Evolutionary conservation across 2,797 vertebrate genomes (phyloP), one percentile per base, ranked within the genome.

Genomic region (Artibeus jamaicensis): DNA sequence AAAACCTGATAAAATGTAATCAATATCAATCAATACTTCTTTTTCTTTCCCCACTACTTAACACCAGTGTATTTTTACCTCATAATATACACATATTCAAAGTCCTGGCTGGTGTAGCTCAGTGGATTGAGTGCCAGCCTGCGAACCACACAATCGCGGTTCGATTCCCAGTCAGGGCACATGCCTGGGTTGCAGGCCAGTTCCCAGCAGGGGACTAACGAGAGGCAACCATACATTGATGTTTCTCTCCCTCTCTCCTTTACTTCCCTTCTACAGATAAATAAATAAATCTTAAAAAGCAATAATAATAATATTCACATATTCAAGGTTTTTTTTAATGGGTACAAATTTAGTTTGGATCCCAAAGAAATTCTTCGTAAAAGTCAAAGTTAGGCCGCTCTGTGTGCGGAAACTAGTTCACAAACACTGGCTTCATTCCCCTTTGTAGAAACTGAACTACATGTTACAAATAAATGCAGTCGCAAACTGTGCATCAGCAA

Each of bases 281-380:
- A n/a, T n/a, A n/a, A n/a, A n/a, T n/a, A n/a, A n/a, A n/a, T n/a
- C n/a, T n/a, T n/a, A n/a, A n/a, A n/a, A n/a, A n/a, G n/a, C n/a
- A n/a, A n/a, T n/a, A n/a, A n/a, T n/a, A n/a, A 77, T 24, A 81
- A 74, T 59, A 89, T 46, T 87, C 10, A 95, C 22, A 83, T 16
- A 91, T 2, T 67, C 39, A 48, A 6, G 18, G 42, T 2, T 4
- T 86, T 48, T 46, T 65, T 59, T 37, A 91, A 76, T 73, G 18
- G 37, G 53, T 48, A 96, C 96, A 97, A 95, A 37, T 86, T 16
- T 34, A 83, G 97, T 74, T 90, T 96, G 55, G 71, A 92, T 89
- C 29, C 46, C 76, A 78, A 96, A 84, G 24, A 93, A 32, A 86
- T 78, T 74, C 55, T 71, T 18, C 18, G 84, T 84, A 59, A 91